Evolutionary conservation across 2,113 vertebrate genomes (phyloP).

Genomic region (Brachirus orientalis): DNA sequence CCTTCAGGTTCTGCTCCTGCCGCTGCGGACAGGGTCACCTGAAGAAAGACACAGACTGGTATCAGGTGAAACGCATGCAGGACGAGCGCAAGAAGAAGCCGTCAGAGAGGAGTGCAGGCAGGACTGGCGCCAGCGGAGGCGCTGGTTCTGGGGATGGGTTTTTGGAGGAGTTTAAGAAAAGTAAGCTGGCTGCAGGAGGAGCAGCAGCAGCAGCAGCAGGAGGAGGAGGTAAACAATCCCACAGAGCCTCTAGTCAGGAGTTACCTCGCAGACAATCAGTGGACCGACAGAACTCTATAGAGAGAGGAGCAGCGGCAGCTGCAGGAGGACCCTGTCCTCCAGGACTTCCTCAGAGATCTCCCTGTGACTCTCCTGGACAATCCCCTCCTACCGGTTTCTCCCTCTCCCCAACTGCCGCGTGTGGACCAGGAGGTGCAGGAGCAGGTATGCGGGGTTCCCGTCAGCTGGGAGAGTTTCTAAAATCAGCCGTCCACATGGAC

Average conservation of each 20-base stretch:
- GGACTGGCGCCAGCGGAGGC: slow-evolving; percentile 57
- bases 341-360: slow-evolving; percentile 81
- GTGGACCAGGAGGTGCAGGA: slow-evolving; percentile 38
- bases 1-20: slow-evolving; percentile 98
- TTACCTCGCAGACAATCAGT: slow-evolving; percentile 89
- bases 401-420: slow-evolving; percentile 86
- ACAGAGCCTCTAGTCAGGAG: slow-evolving; percentile 88
- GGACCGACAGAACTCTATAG: slow-evolving; percentile 94
- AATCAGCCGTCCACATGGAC: slow-evolving; percentile 94
- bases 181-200: slow-evolving; percentile 68
- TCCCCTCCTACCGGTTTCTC: slow-evolving; percentile 92
- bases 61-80: slow-evolving; percentile 94
- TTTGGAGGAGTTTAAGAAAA: slow-evolving; percentile 89
- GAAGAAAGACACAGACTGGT: slow-evolving; percentile 99
- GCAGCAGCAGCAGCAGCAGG: slow-evolving; percentile 47
- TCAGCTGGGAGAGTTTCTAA: slow-evolving; percentile 95
- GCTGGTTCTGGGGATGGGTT: slow-evolving; percentile 62
- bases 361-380: slow-evolving; percentile 91
- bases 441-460: slow-evolving; percentile 88
- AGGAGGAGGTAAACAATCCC: slow-evolving; percentile 81
- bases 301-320: slow-evolving; percentile 77
- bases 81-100: slow-evolving; percentile 97
- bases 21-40: slow-evolving; percentile 96
- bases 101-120: slow-evolving; percentile 84
- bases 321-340: slow-evolving; percentile 66